Conservation (phyloP, 2,113 vertebrate species). For the Elachura formosa region DNA sequence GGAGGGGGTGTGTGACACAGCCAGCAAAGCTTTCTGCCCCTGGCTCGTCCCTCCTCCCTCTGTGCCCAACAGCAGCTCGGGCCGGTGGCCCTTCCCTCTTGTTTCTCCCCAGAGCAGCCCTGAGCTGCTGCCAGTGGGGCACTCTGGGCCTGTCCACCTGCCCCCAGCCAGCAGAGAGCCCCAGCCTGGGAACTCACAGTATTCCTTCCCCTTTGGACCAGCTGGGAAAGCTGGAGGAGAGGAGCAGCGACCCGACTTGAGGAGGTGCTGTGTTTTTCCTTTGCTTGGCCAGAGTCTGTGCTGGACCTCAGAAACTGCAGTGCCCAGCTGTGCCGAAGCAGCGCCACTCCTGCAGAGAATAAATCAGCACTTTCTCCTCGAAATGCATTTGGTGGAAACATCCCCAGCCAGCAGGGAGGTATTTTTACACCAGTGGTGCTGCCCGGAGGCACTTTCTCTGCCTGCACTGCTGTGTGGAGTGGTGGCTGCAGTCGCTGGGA, state of each 20-base stretch:
- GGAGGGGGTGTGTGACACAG: not conserved
- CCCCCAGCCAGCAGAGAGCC: not conserved
- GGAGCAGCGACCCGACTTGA: not conserved
- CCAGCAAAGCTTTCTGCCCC: not conserved
- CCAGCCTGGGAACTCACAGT: not conserved
- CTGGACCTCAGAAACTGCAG: not conserved
- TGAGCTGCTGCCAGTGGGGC: not conserved
- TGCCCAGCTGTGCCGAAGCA: not conserved
- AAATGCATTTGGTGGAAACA: not conserved
- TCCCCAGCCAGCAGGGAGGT: constrained; percentile 15
- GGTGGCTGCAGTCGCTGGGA: not conserved
- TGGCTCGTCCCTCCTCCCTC: not conserved
- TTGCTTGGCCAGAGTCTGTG: not conserved
- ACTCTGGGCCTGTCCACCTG: accelerated
- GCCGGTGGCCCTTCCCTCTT: not conserved
- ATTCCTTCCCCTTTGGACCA: not conserved
- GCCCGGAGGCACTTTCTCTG: not conserved
- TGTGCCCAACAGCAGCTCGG: not conserved
- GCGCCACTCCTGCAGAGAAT: not conserved
- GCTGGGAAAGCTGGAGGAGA: not conserved
- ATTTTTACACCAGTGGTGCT: not conserved
- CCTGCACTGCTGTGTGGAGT: not conserved
- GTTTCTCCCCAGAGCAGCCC: not conserved
- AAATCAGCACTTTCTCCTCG: not conserved
- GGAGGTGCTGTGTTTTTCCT: not conserved